phyloP scores from a whole-genome alignment of 2,797 vertebrate species.

The Varecia variegata region DNA sequence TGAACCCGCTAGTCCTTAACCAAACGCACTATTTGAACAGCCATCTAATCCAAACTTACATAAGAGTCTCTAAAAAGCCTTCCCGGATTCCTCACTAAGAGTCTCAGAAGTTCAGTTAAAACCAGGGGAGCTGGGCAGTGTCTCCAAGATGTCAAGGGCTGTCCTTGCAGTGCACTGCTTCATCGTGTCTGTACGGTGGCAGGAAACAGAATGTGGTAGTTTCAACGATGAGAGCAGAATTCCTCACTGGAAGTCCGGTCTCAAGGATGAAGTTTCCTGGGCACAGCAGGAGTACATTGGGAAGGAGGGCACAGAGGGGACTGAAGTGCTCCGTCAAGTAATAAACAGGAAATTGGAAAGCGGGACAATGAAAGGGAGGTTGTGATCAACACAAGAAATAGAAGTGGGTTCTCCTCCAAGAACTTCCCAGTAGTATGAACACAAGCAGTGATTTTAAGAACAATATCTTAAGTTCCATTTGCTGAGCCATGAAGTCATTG shows the following conservation, averaged over 20 bases:
- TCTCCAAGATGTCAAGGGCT: not conserved
- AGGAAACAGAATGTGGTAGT: not conserved
- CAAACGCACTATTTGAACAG: not conserved
- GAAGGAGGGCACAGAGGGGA: not conserved
- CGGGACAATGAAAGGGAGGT: not conserved
- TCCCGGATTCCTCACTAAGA: not conserved
- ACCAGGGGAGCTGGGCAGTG: not conserved
- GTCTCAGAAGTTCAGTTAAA: not conserved
- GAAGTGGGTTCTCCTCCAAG: not conserved
- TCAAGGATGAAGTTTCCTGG: not conserved
- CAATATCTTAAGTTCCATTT: not conserved
- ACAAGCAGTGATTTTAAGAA: not conserved
- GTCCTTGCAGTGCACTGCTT: not conserved
- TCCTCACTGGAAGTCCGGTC: not conserved
- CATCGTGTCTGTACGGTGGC: not conserved
- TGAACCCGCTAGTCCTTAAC: not conserved
- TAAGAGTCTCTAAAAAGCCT: not conserved
- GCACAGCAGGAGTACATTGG: not conserved
- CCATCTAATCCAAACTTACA: not conserved
- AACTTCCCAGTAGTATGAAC: not conserved
- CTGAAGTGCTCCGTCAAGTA: not conserved
- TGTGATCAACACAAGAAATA: not conserved
- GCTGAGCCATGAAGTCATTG: not conserved
- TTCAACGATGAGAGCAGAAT: not conserved
- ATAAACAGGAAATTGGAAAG: not conserved